Evolutionary conservation across 2,113 vertebrate species (phyloP).

Genomic region (Lepus timidus): DNA sequence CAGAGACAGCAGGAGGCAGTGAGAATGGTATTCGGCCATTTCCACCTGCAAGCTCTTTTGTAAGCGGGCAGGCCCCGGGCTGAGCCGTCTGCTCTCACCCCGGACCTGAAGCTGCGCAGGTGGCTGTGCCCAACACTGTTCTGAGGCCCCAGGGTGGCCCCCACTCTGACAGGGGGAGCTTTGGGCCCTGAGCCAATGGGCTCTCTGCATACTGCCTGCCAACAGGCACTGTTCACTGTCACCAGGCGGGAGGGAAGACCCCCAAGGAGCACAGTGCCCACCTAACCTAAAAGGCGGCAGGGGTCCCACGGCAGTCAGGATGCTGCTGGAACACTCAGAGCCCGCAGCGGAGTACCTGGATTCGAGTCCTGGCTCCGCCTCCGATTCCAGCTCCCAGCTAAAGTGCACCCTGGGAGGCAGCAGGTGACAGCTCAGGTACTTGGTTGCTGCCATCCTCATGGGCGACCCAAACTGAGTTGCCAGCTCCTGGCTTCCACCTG

Average conservation of each 20-base stretch:
- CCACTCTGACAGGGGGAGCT: too few species aligned
- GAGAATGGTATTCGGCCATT: background rate
- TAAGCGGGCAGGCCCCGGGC: background rate
- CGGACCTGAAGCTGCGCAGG: background rate
- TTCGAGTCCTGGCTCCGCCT: too few species aligned
- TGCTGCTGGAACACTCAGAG: too few species aligned
- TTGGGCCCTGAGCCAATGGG: background rate
- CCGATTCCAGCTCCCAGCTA: too few species aligned
- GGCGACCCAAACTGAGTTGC: too few species aligned
- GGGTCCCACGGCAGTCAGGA: too few species aligned
- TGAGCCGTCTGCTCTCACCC: background rate
- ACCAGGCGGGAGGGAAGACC: background rate
- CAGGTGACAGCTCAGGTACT: too few species aligned
- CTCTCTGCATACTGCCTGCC: background rate
- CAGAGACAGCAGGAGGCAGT: background rate
- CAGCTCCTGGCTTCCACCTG: too few species aligned
- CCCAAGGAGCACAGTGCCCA: background rate
- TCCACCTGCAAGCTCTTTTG: background rate
- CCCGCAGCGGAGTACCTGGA: too few species aligned
- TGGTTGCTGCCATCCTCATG: too few species aligned
- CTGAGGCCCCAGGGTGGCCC: background rate
- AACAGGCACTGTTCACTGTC: background rate
- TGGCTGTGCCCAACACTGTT: background rate
- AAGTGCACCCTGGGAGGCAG: too few species aligned
- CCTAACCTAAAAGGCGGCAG: too few species aligned